Percentiles rank a stretch among this genome's conserved stretches.
These are phyloP conservation scores for Casuarius casuarius DNA, from an alignment of 2,113 vertebrate genomes.

Conservation along the genomic window DNA sequence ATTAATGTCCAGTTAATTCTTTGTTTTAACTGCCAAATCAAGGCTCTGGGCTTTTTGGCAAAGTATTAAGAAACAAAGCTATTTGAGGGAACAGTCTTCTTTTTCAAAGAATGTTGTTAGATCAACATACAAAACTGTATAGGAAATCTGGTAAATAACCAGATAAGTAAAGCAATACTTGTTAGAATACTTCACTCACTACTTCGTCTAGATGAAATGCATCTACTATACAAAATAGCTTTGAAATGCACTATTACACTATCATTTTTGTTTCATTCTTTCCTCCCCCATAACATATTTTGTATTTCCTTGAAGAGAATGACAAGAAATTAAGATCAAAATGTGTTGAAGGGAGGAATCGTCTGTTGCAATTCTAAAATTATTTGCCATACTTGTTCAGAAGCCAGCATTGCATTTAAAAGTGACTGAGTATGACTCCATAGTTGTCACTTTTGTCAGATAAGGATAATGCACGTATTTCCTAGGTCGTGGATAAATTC, in stretches of 20 bases:
- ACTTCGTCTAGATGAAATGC: neutral
- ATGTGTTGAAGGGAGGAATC: neutral
- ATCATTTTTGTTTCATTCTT: neutral
- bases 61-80: neutral
- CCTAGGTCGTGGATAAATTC: neutral
- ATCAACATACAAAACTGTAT: neutral
- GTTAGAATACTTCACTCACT: neutral
- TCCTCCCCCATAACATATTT: accelerated
- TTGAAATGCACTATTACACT: neutral
- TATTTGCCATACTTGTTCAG: neutral
- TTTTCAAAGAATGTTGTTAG: neutral
- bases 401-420: neutral
- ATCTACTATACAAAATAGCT: neutral
- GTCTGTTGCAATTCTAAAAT: neutral
- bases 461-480: neutral
- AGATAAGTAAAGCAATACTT: neutral
- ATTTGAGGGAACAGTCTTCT: neutral
- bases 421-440: neutral
- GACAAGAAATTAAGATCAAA: neutral
- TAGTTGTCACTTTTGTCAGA: neutral
- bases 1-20: neutral
- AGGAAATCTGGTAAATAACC: neutral
- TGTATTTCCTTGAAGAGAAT: neutral
- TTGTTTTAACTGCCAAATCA: neutral
- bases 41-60: neutral